Evolutionary conservation across 2,113 vertebrate genomes (phyloP).

Genomic region (Collichthys lucidus): DNA sequence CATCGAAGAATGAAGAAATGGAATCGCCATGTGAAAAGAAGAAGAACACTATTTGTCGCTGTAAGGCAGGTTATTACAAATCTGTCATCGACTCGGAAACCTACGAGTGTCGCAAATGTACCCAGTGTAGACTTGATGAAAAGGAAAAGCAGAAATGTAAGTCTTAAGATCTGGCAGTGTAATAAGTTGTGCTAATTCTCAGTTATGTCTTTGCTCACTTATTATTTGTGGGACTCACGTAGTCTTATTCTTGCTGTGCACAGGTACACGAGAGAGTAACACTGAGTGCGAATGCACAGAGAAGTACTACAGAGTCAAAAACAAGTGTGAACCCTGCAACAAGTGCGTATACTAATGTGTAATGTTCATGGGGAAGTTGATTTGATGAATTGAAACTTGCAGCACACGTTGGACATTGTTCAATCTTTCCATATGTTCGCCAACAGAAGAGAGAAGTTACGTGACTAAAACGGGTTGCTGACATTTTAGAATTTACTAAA

Average conservation of each 20-base stretch:
- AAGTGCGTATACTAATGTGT: slow-evolving; percentile 66
- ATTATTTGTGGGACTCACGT: background rate
- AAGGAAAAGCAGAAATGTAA: slow-evolving; percentile 52
- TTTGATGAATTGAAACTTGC: slow-evolving; percentile 72
- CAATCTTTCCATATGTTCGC: slow-evolving; percentile 62
- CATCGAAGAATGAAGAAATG: background rate
- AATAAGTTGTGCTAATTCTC: background rate
- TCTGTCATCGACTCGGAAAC: accelerated
- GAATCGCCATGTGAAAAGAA: accelerated
- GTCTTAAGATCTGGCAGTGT: slow-evolving; percentile 19
- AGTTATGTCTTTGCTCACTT: background rate
- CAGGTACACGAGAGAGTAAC: slow-evolving; percentile 67
- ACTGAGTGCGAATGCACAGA: slow-evolving; percentile 72
- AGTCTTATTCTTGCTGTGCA: slow-evolving; percentile 4
- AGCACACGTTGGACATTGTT: slow-evolving; percentile 13
- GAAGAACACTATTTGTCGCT: slow-evolving; percentile 69
- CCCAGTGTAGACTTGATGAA: slow-evolving; percentile 46
- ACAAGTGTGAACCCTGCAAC: slow-evolving; percentile 66
- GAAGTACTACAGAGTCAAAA: slow-evolving; percentile 44
- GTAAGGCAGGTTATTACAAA: slow-evolving; percentile 62
- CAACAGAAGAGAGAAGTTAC: slow-evolving; percentile 58
- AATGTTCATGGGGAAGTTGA: slow-evolving; percentile 59
- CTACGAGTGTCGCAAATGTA: slow-evolving; percentile 55
- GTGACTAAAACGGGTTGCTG: background rate
- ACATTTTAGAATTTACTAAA: slow-evolving; percentile 7